Conservation (phyloP, 2,113 vertebrate genomes). For the Cyrtonyx montezumae region DNA sequence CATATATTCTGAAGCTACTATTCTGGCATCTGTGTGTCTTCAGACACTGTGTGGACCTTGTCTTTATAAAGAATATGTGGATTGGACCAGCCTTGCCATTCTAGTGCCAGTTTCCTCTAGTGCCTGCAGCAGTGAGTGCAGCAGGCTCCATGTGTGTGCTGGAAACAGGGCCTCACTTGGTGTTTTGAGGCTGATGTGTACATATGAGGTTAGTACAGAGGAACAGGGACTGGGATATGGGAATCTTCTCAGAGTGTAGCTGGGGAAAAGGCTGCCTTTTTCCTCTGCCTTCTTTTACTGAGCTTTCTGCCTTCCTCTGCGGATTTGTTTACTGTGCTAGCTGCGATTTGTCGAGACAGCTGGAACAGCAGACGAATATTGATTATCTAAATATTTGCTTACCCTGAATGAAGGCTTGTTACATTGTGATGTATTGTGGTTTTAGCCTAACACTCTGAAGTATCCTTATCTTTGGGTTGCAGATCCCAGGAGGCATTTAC, state of each 20-base stretch:
- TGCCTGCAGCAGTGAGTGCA: fast-evolving
- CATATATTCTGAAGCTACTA: not conserved
- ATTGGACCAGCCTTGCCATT: not conserved
- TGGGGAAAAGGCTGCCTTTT: not conserved
- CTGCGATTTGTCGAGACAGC: not conserved
- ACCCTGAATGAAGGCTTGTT: not conserved
- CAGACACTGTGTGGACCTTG: not conserved
- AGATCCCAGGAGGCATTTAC: not conserved
- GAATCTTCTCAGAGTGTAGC: not conserved
- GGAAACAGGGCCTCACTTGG: fast-evolving
- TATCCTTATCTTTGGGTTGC: not conserved
- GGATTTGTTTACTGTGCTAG: not conserved
- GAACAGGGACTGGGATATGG: not conserved
- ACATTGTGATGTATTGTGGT: not conserved
- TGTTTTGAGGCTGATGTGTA: fast-evolving
- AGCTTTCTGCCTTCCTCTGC: not conserved
- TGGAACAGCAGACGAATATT: not conserved
- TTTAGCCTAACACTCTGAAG: not conserved
- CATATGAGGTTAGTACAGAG: fast-evolving
- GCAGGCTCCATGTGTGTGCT: fast-evolving
- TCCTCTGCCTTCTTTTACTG: not conserved
- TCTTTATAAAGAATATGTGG: not conserved
- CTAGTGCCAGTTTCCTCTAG: not conserved
- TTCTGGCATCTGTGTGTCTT: not conserved
- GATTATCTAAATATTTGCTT: not conserved